These are phyloP conservation scores for Struthio camelus DNA, from an alignment of 2,113 vertebrate species.

Conservation along the genomic window DNA sequence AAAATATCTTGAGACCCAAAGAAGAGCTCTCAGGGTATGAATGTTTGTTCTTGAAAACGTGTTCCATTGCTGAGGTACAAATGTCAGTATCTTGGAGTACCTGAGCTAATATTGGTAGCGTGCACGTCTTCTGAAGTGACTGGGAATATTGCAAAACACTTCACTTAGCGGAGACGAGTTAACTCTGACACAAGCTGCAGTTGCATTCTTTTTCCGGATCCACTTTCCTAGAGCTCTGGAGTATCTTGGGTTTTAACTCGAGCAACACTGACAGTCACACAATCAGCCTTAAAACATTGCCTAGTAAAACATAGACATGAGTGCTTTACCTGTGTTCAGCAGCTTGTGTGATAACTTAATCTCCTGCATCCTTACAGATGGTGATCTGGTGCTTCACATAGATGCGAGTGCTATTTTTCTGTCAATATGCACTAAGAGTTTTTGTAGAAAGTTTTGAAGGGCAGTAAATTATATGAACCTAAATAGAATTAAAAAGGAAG, in stretches of 20 bases:
- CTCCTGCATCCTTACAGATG: accelerated
- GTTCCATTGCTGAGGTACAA: neutral
- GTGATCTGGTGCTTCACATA: neutral
- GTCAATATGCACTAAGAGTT: neutral
- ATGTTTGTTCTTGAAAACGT: neutral
- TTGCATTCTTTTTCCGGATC: neutral
- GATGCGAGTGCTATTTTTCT: neutral
- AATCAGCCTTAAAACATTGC: neutral
- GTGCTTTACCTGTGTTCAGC: neutral
- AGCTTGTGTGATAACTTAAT: neutral
- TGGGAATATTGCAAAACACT: neutral
- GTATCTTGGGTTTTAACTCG: neutral
- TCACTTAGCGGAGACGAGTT: neutral
- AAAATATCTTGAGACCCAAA: neutral
- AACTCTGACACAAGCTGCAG: neutral
- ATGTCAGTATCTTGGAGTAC: neutral
- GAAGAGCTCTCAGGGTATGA: neutral
- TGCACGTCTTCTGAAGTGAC: accelerated
- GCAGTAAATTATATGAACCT: neutral
- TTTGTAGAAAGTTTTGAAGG: neutral
- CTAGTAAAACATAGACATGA: accelerated
- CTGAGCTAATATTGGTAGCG: accelerated
- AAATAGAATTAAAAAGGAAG: neutral
- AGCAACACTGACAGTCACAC: neutral
- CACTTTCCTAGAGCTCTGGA: neutral